A percentile compares a stretch with the other conserved stretches of the same genome.
These are phyloP conservation scores for Xestoiulus laeticollis DNA, from an alignment of 2,888 invertebrate genomes.

Conservation along the genomic window DNA sequence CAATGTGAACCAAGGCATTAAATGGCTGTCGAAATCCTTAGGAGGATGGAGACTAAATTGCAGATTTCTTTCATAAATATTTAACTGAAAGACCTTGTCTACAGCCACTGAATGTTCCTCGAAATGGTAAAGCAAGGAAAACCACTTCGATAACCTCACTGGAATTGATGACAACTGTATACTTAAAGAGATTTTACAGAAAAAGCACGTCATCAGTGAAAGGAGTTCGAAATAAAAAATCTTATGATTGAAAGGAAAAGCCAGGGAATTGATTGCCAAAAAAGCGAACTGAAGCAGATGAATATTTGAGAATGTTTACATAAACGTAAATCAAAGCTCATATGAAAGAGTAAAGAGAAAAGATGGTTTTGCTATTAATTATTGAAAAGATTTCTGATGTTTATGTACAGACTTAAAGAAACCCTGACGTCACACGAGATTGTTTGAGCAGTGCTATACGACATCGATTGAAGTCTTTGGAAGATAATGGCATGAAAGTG, in stretches of 20 bases:
- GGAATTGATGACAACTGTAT: conserved; percentile 5
- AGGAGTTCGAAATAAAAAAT: neutral
- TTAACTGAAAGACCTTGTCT: neutral
- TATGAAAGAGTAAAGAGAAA: neutral
- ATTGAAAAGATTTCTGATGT: no score
- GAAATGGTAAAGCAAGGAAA: conserved; percentile 1
- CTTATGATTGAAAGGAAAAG: no score
- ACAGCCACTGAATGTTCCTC: neutral
- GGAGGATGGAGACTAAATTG: neutral
- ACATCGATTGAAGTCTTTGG: no score
- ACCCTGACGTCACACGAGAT: no score
- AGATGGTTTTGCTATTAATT: no score
- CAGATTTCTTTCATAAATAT: conserved; percentile 4
- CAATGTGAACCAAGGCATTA: conserved; percentile 19
- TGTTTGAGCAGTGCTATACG: no score
- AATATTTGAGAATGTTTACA: neutral
- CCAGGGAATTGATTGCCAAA: neutral
- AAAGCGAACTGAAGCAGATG: neutral
- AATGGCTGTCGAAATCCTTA: conserved; percentile 13
- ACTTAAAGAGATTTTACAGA: neutral
- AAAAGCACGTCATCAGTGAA: neutral
- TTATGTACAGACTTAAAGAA: no score
- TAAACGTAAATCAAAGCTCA: neutral
- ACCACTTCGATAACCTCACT: conserved; percentile 21
- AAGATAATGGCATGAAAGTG: no score